These are phyloP conservation scores for Schizaphis graminum DNA, from an alignment of 2,888 invertebrate genomes.

Conservation along the genomic window DNA sequence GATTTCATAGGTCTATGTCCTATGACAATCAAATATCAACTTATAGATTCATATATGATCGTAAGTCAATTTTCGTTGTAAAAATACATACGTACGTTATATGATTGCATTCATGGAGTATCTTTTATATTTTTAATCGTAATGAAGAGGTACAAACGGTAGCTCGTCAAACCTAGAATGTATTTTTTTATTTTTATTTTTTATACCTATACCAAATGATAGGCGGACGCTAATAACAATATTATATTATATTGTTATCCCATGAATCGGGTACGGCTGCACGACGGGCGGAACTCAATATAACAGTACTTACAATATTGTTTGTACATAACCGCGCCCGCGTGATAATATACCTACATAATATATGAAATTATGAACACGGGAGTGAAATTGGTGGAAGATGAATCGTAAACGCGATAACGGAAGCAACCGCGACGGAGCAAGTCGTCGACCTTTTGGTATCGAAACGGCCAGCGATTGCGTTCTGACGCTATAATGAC, in stretches of 20 bases:
- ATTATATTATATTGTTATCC: slow-evolving; percentile 14
- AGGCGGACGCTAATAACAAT: neutral
- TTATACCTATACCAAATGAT: neutral
- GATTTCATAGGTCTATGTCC: neutral
- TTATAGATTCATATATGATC: neutral
- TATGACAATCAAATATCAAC: neutral
- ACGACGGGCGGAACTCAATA: slow-evolving; percentile 8
- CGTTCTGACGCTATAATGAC: neutral
- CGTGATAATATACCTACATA: neutral
- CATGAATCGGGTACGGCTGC: neutral
- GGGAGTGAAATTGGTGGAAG: neutral
- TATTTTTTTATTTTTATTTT: neutral
- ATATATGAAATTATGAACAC: neutral
- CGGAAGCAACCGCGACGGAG: neutral
- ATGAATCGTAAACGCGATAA: slow-evolving; percentile 15
- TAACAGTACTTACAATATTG: neutral
- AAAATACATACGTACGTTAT: neutral
- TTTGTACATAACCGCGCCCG: neutral
- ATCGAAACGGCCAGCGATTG: neutral
- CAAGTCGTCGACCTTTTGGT: neutral
- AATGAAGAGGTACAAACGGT: neutral
- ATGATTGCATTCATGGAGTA: neutral
- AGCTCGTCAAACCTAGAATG: neutral
- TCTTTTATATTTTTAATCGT: neutral
- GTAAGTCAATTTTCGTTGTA: neutral